phyloP scores from a whole-genome alignment of 2,888 invertebrate genomes.

The Anaspis maculata region DNA sequence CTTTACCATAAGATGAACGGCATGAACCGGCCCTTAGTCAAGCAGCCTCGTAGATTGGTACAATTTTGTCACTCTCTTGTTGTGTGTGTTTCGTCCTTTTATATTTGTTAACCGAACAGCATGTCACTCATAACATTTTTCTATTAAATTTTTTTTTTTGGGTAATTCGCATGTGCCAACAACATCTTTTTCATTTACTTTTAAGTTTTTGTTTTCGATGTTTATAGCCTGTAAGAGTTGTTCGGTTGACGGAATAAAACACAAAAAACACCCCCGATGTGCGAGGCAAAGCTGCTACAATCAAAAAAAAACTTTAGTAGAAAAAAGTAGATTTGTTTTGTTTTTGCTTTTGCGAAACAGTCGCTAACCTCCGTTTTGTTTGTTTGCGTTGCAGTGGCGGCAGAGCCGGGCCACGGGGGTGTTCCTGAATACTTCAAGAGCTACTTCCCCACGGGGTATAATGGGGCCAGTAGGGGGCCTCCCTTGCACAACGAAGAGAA shows the following conservation, averaged over 20 bases:
- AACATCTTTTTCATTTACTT: too few species aligned
- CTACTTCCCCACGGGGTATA: slow-evolving; percentile 65
- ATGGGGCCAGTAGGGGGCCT: slow-evolving; percentile 50
- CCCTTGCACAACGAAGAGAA: slow-evolving; percentile 55
- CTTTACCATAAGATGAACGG: slow-evolving; percentile 97
- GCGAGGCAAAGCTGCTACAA: slow-evolving; percentile 43
- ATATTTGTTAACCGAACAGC: slow-evolving; percentile 22
- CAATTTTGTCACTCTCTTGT: too few species aligned
- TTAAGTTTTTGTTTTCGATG: slow-evolving; percentile 4
- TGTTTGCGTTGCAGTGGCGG: slow-evolving; percentile 65
- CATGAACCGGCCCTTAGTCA: slow-evolving; percentile 84
- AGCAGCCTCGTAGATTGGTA: slow-evolving; percentile 88
- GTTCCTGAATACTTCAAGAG: slow-evolving; percentile 82
- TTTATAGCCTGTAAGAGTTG: slow-evolving; percentile 9
- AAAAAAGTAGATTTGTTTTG: slow-evolving; percentile 22
- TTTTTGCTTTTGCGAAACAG: slow-evolving; percentile 7
- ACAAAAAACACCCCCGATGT: slow-evolving; percentile 39
- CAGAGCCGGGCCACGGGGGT: slow-evolving; percentile 69
- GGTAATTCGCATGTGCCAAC: too few species aligned
- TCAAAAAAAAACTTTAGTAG: too few species aligned
- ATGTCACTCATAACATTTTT: too few species aligned
- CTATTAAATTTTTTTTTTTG: slow-evolving; percentile 1
- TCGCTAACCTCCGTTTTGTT: slow-evolving; percentile 11
- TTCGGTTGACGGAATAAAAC: slow-evolving; percentile 20
- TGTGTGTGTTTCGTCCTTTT: too few species aligned